A percentile compares a stretch with the other conserved stretches of the same genome.
Conservation (phyloP, 2,113 vertebrate species). For the Chaetodon trifascialis region DNA sequence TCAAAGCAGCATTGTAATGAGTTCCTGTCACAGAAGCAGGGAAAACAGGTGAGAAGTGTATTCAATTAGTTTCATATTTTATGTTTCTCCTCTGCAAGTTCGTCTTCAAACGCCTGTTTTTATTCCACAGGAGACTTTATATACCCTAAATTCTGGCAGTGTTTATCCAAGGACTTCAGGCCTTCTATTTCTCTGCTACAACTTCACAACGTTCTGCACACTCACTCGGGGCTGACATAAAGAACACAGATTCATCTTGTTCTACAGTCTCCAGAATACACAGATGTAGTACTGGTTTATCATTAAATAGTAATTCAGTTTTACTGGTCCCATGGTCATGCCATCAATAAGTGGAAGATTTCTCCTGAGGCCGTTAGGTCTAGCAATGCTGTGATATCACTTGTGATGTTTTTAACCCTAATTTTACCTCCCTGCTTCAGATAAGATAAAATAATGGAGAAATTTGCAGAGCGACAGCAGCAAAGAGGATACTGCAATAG, state of each 20-base stretch:
- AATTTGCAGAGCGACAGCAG: too few species aligned
- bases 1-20: not conserved
- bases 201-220: conserved; percentile 37
- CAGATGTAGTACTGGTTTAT: conserved; percentile 39
- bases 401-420: conserved; percentile 30
- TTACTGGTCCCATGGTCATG: conserved; percentile 9
- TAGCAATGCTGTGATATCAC: conserved; percentile 29
- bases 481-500: too few species aligned
- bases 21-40: conserved; percentile 1
- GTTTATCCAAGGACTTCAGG: conserved; percentile 30
- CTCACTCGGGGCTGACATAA: conserved; percentile 47
- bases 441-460: too few species aligned
- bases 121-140: conserved; percentile 33
- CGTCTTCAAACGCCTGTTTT: conserved; percentile 34
- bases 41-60: conserved; percentile 19
- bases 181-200: conserved; percentile 39
- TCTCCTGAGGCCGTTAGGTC: conserved; percentile 5
- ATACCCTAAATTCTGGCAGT: conserved; percentile 30
- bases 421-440: conserved; percentile 33
- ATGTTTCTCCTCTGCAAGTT: not conserved
- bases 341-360: conserved; percentile 9
- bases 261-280: conserved; percentile 38
- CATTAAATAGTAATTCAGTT: conserved; percentile 52
- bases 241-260: conserved; percentile 54
- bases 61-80: conserved; percentile 39